Conservation (phyloP, 1,140 invertebrate genomes). For the Caenorhabditis brenneri region DNA sequence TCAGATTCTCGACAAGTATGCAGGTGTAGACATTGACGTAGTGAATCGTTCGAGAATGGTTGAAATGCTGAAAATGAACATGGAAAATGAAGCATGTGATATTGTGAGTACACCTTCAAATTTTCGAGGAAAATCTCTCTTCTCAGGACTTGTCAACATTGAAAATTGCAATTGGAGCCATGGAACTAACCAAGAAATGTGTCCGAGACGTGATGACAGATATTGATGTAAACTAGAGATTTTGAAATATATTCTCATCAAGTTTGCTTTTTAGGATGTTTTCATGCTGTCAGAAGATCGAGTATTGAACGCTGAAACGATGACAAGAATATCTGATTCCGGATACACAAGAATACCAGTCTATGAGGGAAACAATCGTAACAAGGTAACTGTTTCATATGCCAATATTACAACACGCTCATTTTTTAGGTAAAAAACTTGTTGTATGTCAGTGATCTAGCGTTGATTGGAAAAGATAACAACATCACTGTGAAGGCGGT, state of each 20-base stretch:
- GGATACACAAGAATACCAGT: slow-evolving; percentile 95
- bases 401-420: slow-evolving; percentile 76
- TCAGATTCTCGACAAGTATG: slow-evolving; percentile 77
- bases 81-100: slow-evolving; percentile 54
- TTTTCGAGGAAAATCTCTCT: slow-evolving; percentile 65
- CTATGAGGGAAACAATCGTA: slow-evolving; percentile 76
- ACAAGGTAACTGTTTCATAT: slow-evolving; percentile 74
- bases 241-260: slow-evolving; percentile 46
- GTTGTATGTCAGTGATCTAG: slow-evolving; percentile 85
- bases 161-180: slow-evolving; percentile 74
- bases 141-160: slow-evolving; percentile 69
- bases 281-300: slow-evolving; percentile 73
- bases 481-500: slow-evolving; percentile 84
- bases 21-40: slow-evolving; percentile 75
- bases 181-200: slow-evolving; percentile 73
- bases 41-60: slow-evolving; percentile 93
- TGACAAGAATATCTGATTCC: slow-evolving; percentile 89
- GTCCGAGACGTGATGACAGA: slow-evolving; percentile 74
- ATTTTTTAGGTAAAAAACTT: slow-evolving; percentile 8
- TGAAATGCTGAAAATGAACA: slow-evolving; percentile 84
- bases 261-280: slow-evolving; percentile 70
- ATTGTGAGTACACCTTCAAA: background rate
- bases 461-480: slow-evolving; percentile 94
- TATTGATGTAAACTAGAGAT: slow-evolving; percentile 73
- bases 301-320: slow-evolving; percentile 75